A percentile compares a stretch with the other conserved stretches of the same genome.
Evolutionary conservation across 2,797 vertebrate species (phyloP).

Genomic region (Anas capensis): DNA sequence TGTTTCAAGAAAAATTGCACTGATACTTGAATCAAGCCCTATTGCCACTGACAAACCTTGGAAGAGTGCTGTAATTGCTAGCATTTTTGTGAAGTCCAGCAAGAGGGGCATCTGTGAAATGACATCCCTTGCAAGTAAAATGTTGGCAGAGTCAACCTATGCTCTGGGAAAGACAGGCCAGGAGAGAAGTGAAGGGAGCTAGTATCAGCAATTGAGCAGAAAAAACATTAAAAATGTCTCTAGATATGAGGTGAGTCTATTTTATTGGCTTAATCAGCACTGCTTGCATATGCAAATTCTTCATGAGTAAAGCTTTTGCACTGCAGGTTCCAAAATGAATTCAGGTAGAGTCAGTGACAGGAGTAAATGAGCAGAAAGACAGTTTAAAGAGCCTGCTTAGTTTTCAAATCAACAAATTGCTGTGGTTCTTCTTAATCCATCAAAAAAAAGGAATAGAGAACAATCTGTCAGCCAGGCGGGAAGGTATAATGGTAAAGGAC

Average conservation of each 20-base stretch:
- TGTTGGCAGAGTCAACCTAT: background rate
- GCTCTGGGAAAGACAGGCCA: background rate
- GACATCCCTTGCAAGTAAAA: background rate
- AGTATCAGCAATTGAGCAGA: background rate
- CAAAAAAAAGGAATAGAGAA: slow-evolving; percentile 53
- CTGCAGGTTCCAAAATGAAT: slow-evolving; percentile 31
- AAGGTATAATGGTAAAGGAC: slow-evolving; percentile 60
- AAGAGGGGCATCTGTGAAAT: background rate
- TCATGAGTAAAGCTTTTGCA: slow-evolving; percentile 54
- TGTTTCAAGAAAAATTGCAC: background rate
- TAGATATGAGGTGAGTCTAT: slow-evolving; percentile 15
- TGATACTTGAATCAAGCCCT: background rate
- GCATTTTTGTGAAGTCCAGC: background rate
- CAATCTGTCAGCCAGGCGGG: slow-evolving; percentile 26
- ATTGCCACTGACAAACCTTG: background rate
- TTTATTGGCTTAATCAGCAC: slow-evolving; percentile 20
- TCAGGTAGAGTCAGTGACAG: slow-evolving; percentile 52
- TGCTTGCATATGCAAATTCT: slow-evolving; percentile 49
- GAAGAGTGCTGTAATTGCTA: background rate
- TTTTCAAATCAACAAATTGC: slow-evolving; percentile 69
- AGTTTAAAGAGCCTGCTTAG: slow-evolving; percentile 44
- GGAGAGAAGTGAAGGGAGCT: background rate
- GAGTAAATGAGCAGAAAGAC: slow-evolving; percentile 34
- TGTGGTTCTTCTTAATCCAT: slow-evolving; percentile 58
- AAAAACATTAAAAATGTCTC: background rate